Evolutionary conservation across 2,113 vertebrate genomes (phyloP).

Genomic region (Theropithecus gelada): DNA sequence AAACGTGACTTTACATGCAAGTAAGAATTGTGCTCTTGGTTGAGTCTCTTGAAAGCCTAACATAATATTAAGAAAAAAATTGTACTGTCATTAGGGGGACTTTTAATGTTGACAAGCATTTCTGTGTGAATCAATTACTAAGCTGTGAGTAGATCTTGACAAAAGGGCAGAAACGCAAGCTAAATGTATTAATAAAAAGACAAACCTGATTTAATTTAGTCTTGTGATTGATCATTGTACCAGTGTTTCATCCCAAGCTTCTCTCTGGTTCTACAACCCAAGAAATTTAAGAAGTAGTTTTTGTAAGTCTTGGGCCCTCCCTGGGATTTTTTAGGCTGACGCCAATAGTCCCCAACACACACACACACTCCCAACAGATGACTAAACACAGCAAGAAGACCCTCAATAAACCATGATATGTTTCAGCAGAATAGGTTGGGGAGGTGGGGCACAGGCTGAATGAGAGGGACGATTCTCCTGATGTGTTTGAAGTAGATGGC

Average conservation of each 20-base stretch:
- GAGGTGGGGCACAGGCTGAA: no score
- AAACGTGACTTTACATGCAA: not conserved
- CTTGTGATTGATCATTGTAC: rapidly evolving
- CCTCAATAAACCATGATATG: rapidly evolving
- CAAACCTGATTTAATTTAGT: not conserved
- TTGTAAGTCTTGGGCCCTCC: not conserved
- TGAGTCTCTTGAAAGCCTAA: not conserved
- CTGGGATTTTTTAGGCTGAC: not conserved
- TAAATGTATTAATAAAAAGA: not conserved
- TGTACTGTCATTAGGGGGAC: rapidly evolving
- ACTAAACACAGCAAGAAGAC: not conserved
- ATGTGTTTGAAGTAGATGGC: rapidly evolving
- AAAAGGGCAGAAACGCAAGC: not conserved
- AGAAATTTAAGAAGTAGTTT: no score
- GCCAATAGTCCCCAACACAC: no score
- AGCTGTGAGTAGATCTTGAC: not conserved
- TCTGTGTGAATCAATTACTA: not conserved
- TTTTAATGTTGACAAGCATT: not conserved
- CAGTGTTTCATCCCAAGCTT: not conserved
- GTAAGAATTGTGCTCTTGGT: not conserved
- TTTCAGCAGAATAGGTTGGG: not conserved
- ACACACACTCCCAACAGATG: not conserved
- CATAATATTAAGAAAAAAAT: not conserved
- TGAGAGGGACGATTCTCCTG: no score
- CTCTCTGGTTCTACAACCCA: not conserved